A percentile compares a stretch with the other conserved stretches of the same genome.
These are phyloP conservation scores for Xenopus laevis DNA, from an alignment of 2,113 vertebrate genomes.

Conservation along the genomic window DNA sequence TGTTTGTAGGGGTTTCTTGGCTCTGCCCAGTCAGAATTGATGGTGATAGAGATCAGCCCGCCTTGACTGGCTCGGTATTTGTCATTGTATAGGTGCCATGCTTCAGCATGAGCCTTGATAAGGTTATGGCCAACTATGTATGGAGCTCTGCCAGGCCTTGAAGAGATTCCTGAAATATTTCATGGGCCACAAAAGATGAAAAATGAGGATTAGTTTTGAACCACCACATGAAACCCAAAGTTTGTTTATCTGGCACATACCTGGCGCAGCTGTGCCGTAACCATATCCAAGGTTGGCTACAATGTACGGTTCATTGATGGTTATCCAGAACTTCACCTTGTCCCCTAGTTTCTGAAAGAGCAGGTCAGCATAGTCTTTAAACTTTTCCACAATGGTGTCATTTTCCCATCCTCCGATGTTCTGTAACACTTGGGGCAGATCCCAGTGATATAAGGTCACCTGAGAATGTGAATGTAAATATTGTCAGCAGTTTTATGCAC, in stretches of 20 bases:
- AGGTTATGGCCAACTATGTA: slow-evolving; percentile 86
- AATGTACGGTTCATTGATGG: slow-evolving; percentile 87
- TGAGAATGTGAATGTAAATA: slow-evolving; percentile 43
- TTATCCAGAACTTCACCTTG: slow-evolving; percentile 95
- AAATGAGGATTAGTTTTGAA: background rate
- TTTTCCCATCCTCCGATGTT: slow-evolving; percentile 88
- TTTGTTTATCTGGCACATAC: slow-evolving; percentile 53
- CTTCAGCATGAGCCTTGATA: slow-evolving; percentile 87
- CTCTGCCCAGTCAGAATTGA: slow-evolving; percentile 89
- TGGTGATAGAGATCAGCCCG: slow-evolving; percentile 83
- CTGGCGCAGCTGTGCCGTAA: slow-evolving; percentile 79
- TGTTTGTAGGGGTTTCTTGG: slow-evolving; percentile 87
- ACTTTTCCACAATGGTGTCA: slow-evolving; percentile 70
- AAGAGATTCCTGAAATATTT: slow-evolving; percentile 67
- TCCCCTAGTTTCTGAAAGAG: slow-evolving; percentile 82
- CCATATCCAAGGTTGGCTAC: slow-evolving; percentile 77
- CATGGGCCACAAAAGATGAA: background rate
- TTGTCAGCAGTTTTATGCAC: too few relatives aligned
- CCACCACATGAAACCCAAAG: background rate
- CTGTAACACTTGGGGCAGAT: slow-evolving; percentile 90
- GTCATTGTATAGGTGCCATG: slow-evolving; percentile 90
- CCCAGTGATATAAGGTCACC: slow-evolving; percentile 93
- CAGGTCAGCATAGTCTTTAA: slow-evolving; percentile 83
- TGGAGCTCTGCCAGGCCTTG: slow-evolving; percentile 73
- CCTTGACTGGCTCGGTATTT: slow-evolving; percentile 73